These are phyloP conservation scores for Parotia lawesii DNA, from an alignment of 2,113 vertebrate genomes.

Conservation along the genomic window DNA sequence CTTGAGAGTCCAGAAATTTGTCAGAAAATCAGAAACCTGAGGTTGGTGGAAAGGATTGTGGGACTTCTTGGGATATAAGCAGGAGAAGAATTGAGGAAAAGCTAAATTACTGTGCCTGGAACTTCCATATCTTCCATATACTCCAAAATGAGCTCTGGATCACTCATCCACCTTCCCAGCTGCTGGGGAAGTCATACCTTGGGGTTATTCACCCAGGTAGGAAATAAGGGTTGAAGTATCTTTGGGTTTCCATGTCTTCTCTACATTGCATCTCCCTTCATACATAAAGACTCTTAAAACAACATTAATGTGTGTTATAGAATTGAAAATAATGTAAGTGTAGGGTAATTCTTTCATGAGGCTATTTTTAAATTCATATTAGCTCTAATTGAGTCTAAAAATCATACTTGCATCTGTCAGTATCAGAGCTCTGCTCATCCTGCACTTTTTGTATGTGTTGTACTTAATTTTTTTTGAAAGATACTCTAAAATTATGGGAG, in stretches of 20 bases:
- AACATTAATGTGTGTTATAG: not conserved
- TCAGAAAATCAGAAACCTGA: not conserved
- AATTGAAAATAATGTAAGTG: not conserved
- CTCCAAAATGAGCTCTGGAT: not conserved
- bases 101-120: not conserved
- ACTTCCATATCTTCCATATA: not conserved
- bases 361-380: not conserved
- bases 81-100: not conserved
- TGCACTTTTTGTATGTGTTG: not conserved
- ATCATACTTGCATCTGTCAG: not conserved
- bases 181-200: not conserved
- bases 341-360: not conserved
- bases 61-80: not conserved
- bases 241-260: not conserved
- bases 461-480: not conserved
- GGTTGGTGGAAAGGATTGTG: not conserved
- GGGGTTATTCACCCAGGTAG: not conserved
- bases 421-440: not conserved
- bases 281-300: not conserved
- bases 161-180: not conserved
- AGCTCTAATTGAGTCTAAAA: not conserved
- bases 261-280: not conserved
- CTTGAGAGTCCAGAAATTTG: not conserved
- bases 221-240: not conserved
- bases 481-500: not conserved